Base-by-base conservation (phyloP, 2,888 invertebrate species). In the Agrenia bidenticulata region DNA sequence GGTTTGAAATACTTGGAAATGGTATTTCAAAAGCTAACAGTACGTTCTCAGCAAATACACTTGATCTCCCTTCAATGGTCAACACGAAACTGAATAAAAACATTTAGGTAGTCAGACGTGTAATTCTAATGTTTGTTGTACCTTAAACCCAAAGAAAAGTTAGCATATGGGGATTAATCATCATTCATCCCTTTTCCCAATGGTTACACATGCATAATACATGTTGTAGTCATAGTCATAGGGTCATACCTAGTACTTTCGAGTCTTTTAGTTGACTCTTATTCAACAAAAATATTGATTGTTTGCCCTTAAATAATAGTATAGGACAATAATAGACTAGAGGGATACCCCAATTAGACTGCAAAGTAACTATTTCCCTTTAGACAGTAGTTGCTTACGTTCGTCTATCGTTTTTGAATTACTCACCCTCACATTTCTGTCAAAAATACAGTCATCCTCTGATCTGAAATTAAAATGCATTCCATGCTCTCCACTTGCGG, bases 111-210 rank as follows among this genome's bases (percentile, higher is more conserved):
- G 5, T 11, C 32, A 32, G 32, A 32, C 32, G 11, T 7, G 5
- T 32, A 32, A 45, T 11, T 11, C 39, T 39, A 45, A 45, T 45
- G n/a, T 45, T 32, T 32, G n/a, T 39, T 39, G 45, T 45, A 45
- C 45, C 45, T 45, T 45, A 45, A 45, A 45, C 45, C 32, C 19
- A 45, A 45, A 45, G 15, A 45, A n/a, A n/a, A 45, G 45, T 45
- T 15, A n/a, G 45, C 45, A 45, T 45, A 17, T 45, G 45, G 45
- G 45, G 45, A 45, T 45, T 45, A 45, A 45, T 45, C 45, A 45
- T 45, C 45, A 45, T 45, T 45, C 45, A 45, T 5, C 45, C 45
- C 45, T 45, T 45, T 5, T 45, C n/a, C n/a, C 32, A 32, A 32
- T 11, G 45, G 45, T 45, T 45, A 45, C 45, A 45, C 45, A 45